These are phyloP conservation scores for Phaenicophaeus curvirostris DNA, from an alignment of 2,797 vertebrate genomes.

Conservation along the genomic window DNA sequence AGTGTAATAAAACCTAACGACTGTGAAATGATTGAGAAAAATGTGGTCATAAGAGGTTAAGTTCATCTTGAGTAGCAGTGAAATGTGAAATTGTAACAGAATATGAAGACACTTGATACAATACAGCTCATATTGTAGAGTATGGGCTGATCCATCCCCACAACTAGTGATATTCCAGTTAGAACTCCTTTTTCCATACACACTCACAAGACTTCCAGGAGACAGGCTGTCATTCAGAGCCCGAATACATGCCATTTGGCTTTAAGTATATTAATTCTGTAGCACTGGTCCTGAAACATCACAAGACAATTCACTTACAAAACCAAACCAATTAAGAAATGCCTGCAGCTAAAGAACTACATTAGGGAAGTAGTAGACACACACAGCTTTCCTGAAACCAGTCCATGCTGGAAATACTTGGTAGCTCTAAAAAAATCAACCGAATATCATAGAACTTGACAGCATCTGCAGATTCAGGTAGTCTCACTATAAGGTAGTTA, in stretches of 20 bases:
- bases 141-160: background rate
- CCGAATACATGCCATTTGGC: background rate
- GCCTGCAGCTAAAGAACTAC: background rate
- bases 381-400: background rate
- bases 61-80: background rate
- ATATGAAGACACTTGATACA: background rate
- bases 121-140: background rate
- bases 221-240: background rate
- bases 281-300: background rate
- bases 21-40: background rate
- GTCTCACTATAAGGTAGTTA: background rate
- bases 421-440: background rate
- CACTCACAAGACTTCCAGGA: background rate
- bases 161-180: background rate
- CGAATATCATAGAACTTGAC: background rate
- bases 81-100: background rate
- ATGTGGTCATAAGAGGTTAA: background rate
- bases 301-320: background rate
- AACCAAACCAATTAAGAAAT: slow-evolving; percentile 37
- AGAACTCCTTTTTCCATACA: background rate
- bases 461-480: background rate
- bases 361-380: background rate
- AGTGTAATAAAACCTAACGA: background rate
- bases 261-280: background rate
- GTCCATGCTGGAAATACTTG: background rate